Conservation (phyloP, 2,113 vertebrate genomes). For the Oenanthe oenanthe region DNA sequence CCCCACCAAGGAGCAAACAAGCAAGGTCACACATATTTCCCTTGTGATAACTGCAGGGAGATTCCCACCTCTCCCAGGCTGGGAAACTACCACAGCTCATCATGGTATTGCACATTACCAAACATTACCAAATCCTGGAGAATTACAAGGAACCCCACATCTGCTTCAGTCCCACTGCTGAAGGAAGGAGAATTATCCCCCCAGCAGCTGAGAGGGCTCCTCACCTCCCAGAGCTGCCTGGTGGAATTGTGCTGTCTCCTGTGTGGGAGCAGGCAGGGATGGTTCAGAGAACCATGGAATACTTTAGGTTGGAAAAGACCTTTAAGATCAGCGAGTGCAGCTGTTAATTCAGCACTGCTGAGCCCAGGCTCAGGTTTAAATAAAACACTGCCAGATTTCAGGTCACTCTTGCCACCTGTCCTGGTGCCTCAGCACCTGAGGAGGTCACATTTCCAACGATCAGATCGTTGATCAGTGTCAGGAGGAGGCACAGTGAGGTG, state of each 20-base stretch:
- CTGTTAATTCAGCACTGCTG: not conserved
- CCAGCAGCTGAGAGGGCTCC: not conserved
- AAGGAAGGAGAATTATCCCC: not conserved
- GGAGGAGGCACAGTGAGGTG: accelerated
- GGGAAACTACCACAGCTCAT: not conserved
- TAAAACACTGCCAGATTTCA: not conserved
- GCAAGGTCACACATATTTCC: not conserved
- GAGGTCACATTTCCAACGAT: not conserved
- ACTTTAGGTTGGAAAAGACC: not conserved
- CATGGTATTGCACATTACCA: not conserved
- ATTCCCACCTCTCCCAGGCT: not conserved
- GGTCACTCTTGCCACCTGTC: accelerated
- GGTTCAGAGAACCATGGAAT: not conserved
- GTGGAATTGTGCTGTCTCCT: not conserved
- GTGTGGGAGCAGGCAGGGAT: not conserved
- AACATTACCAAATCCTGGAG: not conserved
- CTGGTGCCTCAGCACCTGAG: not conserved
- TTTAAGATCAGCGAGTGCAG: not conserved
- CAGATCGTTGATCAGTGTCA: not conserved
- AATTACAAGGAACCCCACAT: not conserved
- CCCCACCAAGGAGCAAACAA: not conserved
- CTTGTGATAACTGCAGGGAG: not conserved
- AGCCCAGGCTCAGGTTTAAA: not conserved
- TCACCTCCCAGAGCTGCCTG: not conserved
- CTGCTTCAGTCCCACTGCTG: not conserved